Percentiles rank a stretch among this genome's conserved stretches.
Evolutionary conservation across 2,888 invertebrate genomes (phyloP).

Genomic region (Diabrotica balteata): DNA sequence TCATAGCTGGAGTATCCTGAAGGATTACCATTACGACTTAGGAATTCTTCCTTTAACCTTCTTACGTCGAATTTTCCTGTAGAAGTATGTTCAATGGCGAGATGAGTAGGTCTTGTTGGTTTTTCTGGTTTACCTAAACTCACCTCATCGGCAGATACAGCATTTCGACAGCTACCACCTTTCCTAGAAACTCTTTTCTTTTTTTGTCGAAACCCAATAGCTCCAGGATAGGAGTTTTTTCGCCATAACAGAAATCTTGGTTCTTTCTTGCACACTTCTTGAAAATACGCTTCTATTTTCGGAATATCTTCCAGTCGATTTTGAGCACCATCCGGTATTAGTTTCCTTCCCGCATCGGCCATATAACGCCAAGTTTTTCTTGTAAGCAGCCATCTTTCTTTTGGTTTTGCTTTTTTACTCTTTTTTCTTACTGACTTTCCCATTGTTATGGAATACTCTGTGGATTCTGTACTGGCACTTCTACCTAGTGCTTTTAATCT

Average conservation of each 20-base stretch:
- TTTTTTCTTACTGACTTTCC: slow-evolving; percentile 67
- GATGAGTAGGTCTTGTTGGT: slow-evolving; percentile 57
- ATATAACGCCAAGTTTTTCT: slow-evolving; percentile 91
- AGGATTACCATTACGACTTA: slow-evolving; percentile 62
- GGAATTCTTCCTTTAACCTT: slow-evolving; percentile 72
- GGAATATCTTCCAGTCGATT: slow-evolving; percentile 79
- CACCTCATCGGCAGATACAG: slow-evolving; percentile 72
- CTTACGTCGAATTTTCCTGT: slow-evolving; percentile 74
- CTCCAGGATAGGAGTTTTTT: slow-evolving; percentile 82
- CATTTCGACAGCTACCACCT: slow-evolving; percentile 73
- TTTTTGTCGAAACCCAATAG: slow-evolving; percentile 67
- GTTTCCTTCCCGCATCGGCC: slow-evolving; percentile 87
- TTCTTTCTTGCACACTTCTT: slow-evolving; percentile 80
- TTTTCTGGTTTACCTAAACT: slow-evolving; percentile 60
- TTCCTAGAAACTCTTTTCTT: slow-evolving; percentile 63
- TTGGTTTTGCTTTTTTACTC: slow-evolving; percentile 60
- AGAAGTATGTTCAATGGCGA: slow-evolving; percentile 49
- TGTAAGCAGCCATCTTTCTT: slow-evolving; percentile 87
- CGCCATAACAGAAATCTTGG: slow-evolving; percentile 82
- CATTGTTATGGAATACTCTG: slow-evolving; percentile 61
- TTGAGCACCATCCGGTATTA: slow-evolving; percentile 82
- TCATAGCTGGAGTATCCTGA: slow-evolving; percentile 36
- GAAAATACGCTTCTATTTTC: slow-evolving; percentile 83
- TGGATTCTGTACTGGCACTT: slow-evolving; percentile 61
- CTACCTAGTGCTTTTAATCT: slow-evolving; percentile 51